Base-by-base conservation (phyloP, 2,888 invertebrate species). In the Rhagophthalmus giganteus region DNA sequence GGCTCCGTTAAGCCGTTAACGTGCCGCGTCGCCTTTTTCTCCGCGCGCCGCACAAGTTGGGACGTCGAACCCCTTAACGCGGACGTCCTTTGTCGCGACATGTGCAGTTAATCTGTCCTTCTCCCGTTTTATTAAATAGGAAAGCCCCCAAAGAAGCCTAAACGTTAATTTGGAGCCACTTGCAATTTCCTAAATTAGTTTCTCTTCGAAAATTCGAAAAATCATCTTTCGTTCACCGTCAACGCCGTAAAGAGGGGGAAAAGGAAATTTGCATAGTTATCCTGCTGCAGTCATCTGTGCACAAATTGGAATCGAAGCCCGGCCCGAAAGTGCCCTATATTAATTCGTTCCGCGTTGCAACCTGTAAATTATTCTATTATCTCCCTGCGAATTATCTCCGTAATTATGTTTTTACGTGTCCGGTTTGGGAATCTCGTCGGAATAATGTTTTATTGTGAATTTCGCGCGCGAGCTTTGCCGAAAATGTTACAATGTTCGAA, bases 291-390 rank as follows among this genome's bases (percentile, higher is more conserved):
- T 64, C 64, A 61, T 61, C 64, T 67, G 62, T 65, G 61, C 58
- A 56, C 54, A 58, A 64, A 63, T 62, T 58, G 60, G 59, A 68
- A 61, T 61, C 64, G 65, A 59, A 63, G 60, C 59, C 61, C 56
- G 55, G 57, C 60, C 57, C 58, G 55, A 63, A 65, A 64, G 64
- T 60, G 58, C 57, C 57, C 55, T 57, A 59, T 60, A 66, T 66
- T 66, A 66, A 67, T 65, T 65, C 64, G 55, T 58, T 54, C 48
- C 52, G 55, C 48, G 38, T 56, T 58, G 53, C 39, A 30, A 53
- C 53, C 57, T 57, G 54, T 66, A 65, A 67, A 67, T 66, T 67
- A 67, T 65, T 65, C 63, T 55, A 62, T 64, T 66, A 64, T 64
- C 55, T 57, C 40, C 41, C 37, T 11, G 12, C 30, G 33, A 45